phyloP scores from a whole-genome alignment of 2,888 invertebrate species.

The Drosophila infuscata region DNA sequence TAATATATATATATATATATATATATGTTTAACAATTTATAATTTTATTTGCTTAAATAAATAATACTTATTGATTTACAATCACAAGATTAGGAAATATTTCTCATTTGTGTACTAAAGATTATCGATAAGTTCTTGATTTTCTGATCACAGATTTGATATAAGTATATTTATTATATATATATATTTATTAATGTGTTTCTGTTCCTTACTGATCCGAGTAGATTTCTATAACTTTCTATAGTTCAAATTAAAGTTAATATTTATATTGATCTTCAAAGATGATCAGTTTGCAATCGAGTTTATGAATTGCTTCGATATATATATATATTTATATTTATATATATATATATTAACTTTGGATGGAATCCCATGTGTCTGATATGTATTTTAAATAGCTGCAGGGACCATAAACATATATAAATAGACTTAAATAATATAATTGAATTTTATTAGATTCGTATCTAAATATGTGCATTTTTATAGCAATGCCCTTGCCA shows the following conservation, averaged over 20 bases:
- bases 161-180: background rate
- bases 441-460: constrained; percentile 1
- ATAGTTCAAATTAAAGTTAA: background rate
- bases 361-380: background rate
- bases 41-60: background rate
- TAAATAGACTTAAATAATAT: constrained; percentile 2
- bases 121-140: too few relatives aligned
- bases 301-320: background rate
- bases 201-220: background rate
- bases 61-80: background rate
- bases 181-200: background rate
- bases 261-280: too few relatives aligned
- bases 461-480: constrained; percentile 1
- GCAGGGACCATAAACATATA: background rate
- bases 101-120: constrained; percentile 10
- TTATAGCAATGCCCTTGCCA: constrained; percentile 30
- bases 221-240: background rate
- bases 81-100: constrained; percentile 29
- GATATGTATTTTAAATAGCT: too few relatives aligned
- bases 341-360: background rate
- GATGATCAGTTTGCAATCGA: background rate
- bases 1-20: too few relatives aligned
- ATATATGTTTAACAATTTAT: background rate
- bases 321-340: background rate
- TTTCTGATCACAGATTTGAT: background rate